These are phyloP conservation scores for Margarornis squamiger DNA, from an alignment of 2,797 vertebrate species.

Conservation along the genomic window DNA sequence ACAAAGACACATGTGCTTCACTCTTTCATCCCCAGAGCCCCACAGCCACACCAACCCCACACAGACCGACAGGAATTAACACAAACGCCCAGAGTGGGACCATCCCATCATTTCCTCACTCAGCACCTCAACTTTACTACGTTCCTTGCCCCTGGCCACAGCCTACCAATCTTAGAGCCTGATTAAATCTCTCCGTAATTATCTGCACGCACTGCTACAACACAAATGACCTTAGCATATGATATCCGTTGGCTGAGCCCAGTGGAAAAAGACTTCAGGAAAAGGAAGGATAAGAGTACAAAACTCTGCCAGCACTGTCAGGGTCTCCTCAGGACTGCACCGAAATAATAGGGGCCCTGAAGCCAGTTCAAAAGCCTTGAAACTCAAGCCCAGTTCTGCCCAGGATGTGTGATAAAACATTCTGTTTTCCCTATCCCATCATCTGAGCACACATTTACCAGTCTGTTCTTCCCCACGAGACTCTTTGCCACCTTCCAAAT, in stretches of 20 bases:
- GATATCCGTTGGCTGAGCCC: conserved; percentile 39
- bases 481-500: background rate
- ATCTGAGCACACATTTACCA: background rate
- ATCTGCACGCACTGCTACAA: conserved; percentile 31
- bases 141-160: conserved; percentile 60
- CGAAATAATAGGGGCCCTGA: background rate
- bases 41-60: conserved; percentile 21
- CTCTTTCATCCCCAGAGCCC: conserved; percentile 40
- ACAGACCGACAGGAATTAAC: background rate
- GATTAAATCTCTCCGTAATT: conserved; percentile 60
- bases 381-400: background rate
- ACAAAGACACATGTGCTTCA: conserved; percentile 52
- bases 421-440: background rate
- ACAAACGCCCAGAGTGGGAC: conserved; percentile 1
- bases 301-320: background rate
- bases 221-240: conserved; percentile 56
- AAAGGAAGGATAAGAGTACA: conserved; percentile 2
- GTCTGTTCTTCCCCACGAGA: background rate
- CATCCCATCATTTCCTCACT: background rate
- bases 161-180: conserved; percentile 22
- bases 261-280: conserved; percentile 32
- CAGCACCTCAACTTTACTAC: conserved; percentile 32
- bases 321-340: background rate
- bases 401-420: background rate
- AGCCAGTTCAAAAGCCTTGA: background rate